Conservation (phyloP, 2,888 invertebrate species). For the Macrophya alboannulata region DNA sequence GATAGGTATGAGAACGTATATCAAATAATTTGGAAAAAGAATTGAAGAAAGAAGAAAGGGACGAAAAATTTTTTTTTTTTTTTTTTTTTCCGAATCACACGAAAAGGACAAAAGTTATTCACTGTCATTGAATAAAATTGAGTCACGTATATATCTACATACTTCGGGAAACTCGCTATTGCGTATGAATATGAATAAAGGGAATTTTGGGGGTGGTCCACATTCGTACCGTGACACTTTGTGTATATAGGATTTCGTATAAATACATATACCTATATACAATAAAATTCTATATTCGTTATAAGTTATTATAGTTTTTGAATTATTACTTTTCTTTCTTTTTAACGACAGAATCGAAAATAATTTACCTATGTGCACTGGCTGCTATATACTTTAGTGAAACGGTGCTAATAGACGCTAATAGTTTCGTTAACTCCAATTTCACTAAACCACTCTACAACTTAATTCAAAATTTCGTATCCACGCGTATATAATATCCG, state of each 20-base stretch:
- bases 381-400: neutral
- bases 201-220: neutral
- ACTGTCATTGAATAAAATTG: neutral
- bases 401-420: neutral
- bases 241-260: neutral
- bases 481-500: too few relatives aligned
- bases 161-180: neutral
- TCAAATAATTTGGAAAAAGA: too few relatives aligned
- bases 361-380: neutral
- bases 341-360: neutral
- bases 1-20: too few relatives aligned
- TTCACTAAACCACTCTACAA: neutral
- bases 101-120: neutral
- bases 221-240: neutral
- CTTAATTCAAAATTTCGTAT: too few relatives aligned
- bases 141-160: too few relatives aligned
- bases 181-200: neutral
- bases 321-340: neutral
- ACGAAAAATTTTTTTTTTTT: too few relatives aligned
- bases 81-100: too few relatives aligned
- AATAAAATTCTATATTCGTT: too few relatives aligned
- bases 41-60: too few relatives aligned
- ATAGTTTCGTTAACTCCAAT: conserved; percentile 5
- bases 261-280: too few relatives aligned
- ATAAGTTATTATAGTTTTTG: neutral